Evolutionary conservation across 2,113 vertebrate species (phyloP).

Genomic region (Zosterops pallidus): DNA sequence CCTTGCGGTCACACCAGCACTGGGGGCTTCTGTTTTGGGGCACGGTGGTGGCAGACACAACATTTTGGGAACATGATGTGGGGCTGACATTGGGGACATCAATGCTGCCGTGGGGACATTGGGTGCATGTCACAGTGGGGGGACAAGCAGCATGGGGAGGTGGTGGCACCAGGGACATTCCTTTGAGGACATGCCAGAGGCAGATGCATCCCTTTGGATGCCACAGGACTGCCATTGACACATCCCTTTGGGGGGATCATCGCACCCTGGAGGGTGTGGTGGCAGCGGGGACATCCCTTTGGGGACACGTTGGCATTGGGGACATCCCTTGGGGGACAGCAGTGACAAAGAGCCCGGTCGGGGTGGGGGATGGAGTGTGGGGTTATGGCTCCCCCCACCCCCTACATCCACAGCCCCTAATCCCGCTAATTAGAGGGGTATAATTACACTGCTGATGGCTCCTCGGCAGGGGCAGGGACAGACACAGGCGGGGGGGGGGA

Average conservation of each 20-base stretch:
- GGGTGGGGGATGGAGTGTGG: neutral
- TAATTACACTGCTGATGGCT: slow-evolving; percentile 60
- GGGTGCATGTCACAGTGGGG: neutral
- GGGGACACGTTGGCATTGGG: neutral
- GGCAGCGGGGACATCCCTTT: neutral
- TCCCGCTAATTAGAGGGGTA: slow-evolving; percentile 64
- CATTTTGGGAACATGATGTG: rapidly evolving
- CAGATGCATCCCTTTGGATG: neutral
- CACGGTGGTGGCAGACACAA: neutral
- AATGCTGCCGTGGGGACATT: neutral
- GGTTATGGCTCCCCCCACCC: neutral
- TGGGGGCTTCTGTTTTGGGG: neutral
- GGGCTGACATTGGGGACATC: neutral
- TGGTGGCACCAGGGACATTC: neutral
- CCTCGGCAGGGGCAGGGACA: neutral
- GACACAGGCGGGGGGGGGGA: neutral
- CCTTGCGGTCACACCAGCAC: neutral
- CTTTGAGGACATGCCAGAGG: neutral
- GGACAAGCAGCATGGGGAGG: neutral
- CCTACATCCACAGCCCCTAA: neutral
- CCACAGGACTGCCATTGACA: neutral
- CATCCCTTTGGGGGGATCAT: neutral
- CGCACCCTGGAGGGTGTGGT: neutral
- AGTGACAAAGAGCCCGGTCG: neutral
- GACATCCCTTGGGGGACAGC: neutral